Evolutionary conservation across 2,113 vertebrate species (phyloP).

Genomic region (Pterocles gutturalis): DNA sequence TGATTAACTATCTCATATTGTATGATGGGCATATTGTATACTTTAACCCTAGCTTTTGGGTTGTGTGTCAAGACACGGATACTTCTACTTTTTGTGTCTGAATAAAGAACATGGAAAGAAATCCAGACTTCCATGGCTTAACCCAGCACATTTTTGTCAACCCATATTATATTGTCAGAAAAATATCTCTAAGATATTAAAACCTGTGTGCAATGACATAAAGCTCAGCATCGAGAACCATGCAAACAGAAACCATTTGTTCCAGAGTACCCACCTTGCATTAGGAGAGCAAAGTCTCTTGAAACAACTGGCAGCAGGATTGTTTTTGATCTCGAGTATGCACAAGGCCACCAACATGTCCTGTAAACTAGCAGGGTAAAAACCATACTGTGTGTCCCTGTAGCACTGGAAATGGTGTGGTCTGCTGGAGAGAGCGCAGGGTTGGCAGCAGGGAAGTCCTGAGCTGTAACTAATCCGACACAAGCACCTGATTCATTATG

Average conservation of each 20-base stretch:
- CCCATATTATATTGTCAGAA: background rate
- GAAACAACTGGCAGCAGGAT: background rate
- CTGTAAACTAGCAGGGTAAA: background rate
- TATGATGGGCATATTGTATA: background rate
- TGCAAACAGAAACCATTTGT: background rate
- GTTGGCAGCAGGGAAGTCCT: background rate
- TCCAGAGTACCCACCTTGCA: background rate
- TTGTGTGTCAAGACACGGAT: background rate
- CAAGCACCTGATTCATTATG: background rate
- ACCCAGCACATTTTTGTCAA: background rate
- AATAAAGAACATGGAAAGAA: background rate
- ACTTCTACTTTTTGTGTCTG: background rate
- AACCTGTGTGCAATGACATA: background rate
- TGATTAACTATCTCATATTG: background rate
- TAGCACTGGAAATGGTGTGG: background rate
- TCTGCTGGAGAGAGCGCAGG: background rate
- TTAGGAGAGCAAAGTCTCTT: background rate
- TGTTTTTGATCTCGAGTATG: background rate
- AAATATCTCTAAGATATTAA: background rate
- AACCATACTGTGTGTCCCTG: background rate
- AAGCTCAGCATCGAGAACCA: background rate
- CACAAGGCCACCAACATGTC: background rate
- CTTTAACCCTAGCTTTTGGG: background rate
- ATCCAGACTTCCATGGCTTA: background rate
- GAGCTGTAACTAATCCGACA: background rate